Conservation (phyloP, 1,140 invertebrate genomes). For the Heliconius hewitsoni region DNA sequence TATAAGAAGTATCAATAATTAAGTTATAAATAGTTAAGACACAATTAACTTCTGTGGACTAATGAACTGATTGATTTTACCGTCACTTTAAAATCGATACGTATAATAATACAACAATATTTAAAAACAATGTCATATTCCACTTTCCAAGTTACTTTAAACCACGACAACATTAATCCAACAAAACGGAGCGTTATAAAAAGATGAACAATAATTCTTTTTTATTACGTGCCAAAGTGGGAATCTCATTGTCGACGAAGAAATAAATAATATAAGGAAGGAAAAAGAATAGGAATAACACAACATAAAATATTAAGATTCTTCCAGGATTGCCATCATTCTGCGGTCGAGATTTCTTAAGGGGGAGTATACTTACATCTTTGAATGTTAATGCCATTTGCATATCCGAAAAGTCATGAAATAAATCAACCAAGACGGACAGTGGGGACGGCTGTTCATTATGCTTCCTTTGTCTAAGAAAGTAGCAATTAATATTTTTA, state of each 20-base stretch:
- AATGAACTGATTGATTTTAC: too few relatives aligned
- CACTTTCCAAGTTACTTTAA: constrained; percentile 55
- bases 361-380: constrained; percentile 72
- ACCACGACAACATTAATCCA: constrained; percentile 67
- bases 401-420: constrained; percentile 81
- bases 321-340: constrained; percentile 78
- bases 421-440: constrained; percentile 80
- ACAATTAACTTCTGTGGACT: too few relatives aligned
- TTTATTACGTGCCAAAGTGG: constrained; percentile 80
- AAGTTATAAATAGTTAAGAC: too few relatives aligned
- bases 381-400: constrained; percentile 80
- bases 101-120: too few relatives aligned
- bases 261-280: constrained; percentile 79
- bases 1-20: too few relatives aligned
- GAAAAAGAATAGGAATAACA: constrained; percentile 79
- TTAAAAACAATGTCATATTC: not conserved
- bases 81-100: too few relatives aligned
- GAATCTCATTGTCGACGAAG: constrained; percentile 78
- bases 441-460: constrained; percentile 73
- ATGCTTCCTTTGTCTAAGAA: constrained; percentile 69
- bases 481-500: constrained; percentile 68
- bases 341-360: constrained; percentile 73
- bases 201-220: constrained; percentile 81
- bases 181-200: constrained; percentile 75
- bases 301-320: constrained; percentile 82